These are phyloP conservation scores for Larimichthys crocea DNA, from an alignment of 2,113 vertebrate genomes.

Conservation along the genomic window DNA sequence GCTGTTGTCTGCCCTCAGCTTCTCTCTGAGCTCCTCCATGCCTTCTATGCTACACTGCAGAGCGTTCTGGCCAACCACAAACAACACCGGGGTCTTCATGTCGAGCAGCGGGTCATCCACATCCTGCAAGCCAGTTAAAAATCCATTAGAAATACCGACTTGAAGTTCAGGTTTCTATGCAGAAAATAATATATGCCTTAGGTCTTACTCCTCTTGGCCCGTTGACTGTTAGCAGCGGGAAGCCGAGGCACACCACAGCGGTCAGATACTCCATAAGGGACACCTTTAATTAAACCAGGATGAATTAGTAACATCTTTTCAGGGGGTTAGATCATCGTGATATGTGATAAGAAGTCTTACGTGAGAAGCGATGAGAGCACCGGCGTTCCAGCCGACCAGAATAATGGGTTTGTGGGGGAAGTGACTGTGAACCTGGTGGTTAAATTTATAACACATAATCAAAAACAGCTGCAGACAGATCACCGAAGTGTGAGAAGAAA, in stretches of 20 bases:
- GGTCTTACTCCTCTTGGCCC: conserved; percentile 93
- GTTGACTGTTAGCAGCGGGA: conserved; percentile 92
- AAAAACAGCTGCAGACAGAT: conserved; percentile 18
- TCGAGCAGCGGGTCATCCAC: conserved; percentile 98
- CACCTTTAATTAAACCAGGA: conserved; percentile 82
- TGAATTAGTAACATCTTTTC: neutral
- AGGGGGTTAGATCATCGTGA: neutral
- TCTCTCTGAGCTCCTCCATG: conserved; percentile 98
- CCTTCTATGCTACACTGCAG: conserved; percentile 92
- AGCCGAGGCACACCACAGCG: conserved; percentile 95
- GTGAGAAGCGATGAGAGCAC: conserved; percentile 95
- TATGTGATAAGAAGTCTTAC: conserved; percentile 82
- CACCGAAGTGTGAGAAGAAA: neutral
- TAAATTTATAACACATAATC: conserved; percentile 19
- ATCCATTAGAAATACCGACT: neutral
- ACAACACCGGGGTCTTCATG: conserved; percentile 97
- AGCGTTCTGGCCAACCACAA: conserved; percentile 95
- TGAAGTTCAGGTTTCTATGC: neutral
- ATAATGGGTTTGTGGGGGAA: conserved; percentile 97
- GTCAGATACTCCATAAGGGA: conserved; percentile 96
- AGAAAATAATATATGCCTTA: neutral
- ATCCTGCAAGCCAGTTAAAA: conserved; percentile 83
- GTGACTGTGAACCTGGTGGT: conserved; percentile 92
- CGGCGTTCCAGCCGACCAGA: conserved; percentile 96
- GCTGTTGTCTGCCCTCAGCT: conserved; percentile 95